Evolutionary conservation across 2,797 vertebrate genomes (phyloP).

Genomic region (Melanotaenia boesemani): DNA sequence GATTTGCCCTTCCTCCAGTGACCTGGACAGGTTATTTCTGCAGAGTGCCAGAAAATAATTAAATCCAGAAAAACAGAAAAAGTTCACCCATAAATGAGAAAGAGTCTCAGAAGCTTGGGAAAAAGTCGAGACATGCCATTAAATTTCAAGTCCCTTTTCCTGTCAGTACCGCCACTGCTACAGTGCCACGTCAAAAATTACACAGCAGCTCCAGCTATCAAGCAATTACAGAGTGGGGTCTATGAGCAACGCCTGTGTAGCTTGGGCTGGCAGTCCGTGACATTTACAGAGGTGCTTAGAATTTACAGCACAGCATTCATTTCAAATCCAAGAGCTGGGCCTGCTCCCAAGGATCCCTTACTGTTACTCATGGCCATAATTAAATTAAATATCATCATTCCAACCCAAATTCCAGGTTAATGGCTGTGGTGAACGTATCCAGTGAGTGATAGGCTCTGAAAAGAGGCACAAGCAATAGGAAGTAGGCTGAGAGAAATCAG

Average conservation of each 20-base stretch:
- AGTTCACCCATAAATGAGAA: slow-evolving; percentile 32
- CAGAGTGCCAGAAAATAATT: slow-evolving; percentile 40
- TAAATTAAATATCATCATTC: slow-evolving; percentile 71
- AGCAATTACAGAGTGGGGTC: slow-evolving; percentile 79
- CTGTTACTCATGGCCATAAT: slow-evolving; percentile 53
- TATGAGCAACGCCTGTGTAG: slow-evolving; percentile 63
- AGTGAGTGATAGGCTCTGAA: slow-evolving; percentile 30
- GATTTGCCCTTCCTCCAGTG: slow-evolving; percentile 16
- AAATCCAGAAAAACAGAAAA: slow-evolving; percentile 41
- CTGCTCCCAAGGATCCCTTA: slow-evolving; percentile 36
- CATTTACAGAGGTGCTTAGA: slow-evolving; percentile 56
- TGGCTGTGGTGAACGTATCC: slow-evolving; percentile 41
- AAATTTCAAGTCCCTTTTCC: slow-evolving; percentile 70
- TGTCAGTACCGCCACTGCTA: slow-evolving; percentile 62
- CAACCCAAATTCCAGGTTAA: slow-evolving; percentile 61
- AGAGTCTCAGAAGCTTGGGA: slow-evolving; percentile 33
- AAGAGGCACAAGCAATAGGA: slow-evolving; percentile 47
- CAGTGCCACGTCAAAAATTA: slow-evolving; percentile 69
- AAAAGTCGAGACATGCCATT: slow-evolving; percentile 55
- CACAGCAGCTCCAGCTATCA: slow-evolving; percentile 71
- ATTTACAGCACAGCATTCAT: slow-evolving; percentile 63
- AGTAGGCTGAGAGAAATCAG: slow-evolving; percentile 52
- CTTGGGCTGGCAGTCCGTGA: slow-evolving; percentile 57
- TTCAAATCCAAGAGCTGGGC: slow-evolving; percentile 51
- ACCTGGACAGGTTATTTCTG: slow-evolving; percentile 15